Percentiles rank a stretch among this genome's conserved stretches.
phyloP scores from a whole-genome alignment of 2,113 vertebrate genomes.

The Phalacrocorax aristotelis region DNA sequence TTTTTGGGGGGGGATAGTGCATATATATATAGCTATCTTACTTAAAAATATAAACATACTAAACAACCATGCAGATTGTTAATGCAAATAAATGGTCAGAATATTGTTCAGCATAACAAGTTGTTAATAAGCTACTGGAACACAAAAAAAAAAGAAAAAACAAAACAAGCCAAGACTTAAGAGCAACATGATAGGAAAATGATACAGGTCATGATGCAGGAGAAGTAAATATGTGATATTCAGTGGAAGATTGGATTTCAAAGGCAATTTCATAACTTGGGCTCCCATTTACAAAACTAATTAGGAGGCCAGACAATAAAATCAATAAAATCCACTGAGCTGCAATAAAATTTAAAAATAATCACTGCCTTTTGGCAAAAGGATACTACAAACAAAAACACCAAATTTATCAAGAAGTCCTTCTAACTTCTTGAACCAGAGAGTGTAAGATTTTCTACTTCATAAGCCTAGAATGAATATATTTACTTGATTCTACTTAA shows the following conservation, averaged over 20 bases:
- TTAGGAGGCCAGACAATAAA: not conserved
- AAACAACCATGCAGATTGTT: not conserved
- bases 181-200: not conserved
- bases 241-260: not conserved
- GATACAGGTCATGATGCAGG: not conserved
- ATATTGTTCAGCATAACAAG: not conserved
- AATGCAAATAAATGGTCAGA: not conserved
- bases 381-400: not conserved
- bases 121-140: not conserved
- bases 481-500: not conserved
- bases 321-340: not conserved
- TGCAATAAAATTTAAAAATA: not conserved
- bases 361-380: not conserved
- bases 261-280: not conserved
- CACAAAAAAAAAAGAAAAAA: not conserved
- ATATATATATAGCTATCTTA: not conserved
- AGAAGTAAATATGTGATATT: not conserved
- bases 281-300: not conserved
- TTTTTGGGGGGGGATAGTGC: not conserved
- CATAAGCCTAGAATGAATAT: not conserved
- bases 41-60: not conserved
- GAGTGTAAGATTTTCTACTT: not conserved
- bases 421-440: not conserved
- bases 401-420: not conserved
- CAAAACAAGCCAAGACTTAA: not conserved